Percentiles rank a stretch among this genome's conserved stretches.
Conservation (phyloP, 2,888 invertebrate species). For the Dasysyrphus albostriatus region DNA sequence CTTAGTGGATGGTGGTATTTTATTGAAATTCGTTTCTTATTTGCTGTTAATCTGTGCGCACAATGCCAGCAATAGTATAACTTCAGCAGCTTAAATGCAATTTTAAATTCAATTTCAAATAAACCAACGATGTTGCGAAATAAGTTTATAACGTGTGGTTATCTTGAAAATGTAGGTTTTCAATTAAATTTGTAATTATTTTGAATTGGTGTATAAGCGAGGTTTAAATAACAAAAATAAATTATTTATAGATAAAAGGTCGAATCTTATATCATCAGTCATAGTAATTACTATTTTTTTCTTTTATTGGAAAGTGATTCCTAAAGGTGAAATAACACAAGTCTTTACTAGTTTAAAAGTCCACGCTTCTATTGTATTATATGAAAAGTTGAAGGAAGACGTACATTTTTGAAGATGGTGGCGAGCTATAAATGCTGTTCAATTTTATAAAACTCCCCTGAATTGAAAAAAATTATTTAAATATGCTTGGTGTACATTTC, state of each 20-base stretch:
- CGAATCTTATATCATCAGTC: background rate
- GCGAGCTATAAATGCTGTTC: no score
- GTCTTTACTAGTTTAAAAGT: background rate
- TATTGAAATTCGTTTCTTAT: slow-evolving; percentile 48
- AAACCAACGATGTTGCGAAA: slow-evolving; percentile 55
- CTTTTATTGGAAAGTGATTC: no score
- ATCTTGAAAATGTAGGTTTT: slow-evolving; percentile 53
- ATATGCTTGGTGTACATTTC: no score
- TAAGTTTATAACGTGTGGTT: slow-evolving; percentile 39
- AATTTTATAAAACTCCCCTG: no score
- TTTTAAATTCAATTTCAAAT: slow-evolving; percentile 69
- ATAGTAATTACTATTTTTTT: slow-evolving; percentile 3
- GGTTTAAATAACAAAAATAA: background rate
- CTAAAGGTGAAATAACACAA: no score
- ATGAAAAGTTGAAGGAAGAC: background rate
- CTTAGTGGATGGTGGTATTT: slow-evolving; percentile 40
- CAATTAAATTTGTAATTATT: slow-evolving; percentile 61
- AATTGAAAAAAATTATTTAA: no score
- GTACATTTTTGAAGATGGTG: no score
- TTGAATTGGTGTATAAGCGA: slow-evolving; percentile 6
- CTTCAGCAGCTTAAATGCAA: slow-evolving; percentile 31
- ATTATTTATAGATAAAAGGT: slow-evolving; percentile 9
- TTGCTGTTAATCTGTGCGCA: background rate
- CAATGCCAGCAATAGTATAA: background rate
- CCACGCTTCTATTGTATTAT: background rate